phyloP scores from a whole-genome alignment of 1,140 invertebrate genomes.

The Bradynema listronoti region DNA sequence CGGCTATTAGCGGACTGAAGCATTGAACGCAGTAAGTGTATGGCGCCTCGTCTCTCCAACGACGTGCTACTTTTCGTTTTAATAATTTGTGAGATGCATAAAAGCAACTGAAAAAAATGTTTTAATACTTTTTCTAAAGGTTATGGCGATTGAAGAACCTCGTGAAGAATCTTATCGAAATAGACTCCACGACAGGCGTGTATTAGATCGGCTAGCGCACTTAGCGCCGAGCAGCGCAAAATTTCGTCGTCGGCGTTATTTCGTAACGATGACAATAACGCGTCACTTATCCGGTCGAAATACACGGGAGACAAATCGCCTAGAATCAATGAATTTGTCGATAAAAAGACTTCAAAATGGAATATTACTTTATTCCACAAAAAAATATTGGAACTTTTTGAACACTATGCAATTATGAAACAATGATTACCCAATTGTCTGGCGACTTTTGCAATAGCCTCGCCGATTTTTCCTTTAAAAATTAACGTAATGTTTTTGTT shows the following conservation, averaged over 20 bases:
- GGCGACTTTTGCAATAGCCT: constrained; percentile 42
- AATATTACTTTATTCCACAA: neutral
- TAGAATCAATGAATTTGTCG: constrained; percentile 7
- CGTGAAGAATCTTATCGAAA: constrained; percentile 32
- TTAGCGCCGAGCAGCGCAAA: constrained; percentile 23
- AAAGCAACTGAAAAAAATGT: constrained; percentile 33
- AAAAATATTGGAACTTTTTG: neutral
- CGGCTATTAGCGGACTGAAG: neutral
- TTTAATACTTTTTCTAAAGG: constrained; percentile 2
- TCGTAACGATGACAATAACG: constrained; percentile 25
- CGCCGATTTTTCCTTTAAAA: constrained; percentile 39
- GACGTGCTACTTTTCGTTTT: neutral
- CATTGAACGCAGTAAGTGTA: constrained; percentile 32
- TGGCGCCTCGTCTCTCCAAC: constrained; percentile 31
- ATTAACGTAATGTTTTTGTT: neutral
- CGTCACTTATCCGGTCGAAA: constrained; percentile 21
- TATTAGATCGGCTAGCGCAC: constrained; percentile 29
- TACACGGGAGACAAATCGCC: constrained; percentile 41
- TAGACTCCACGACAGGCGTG: constrained; percentile 33
- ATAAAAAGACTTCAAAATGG: neutral
- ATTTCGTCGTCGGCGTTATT: constrained; percentile 28
- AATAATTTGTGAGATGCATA: constrained; percentile 24
- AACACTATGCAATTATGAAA: too few relatives aligned
- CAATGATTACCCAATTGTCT: neutral
- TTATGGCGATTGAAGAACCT: constrained; percentile 19